Evolutionary conservation across 2,113 vertebrate genomes (phyloP).

Genomic region (Cranoglanis bouderius): DNA sequence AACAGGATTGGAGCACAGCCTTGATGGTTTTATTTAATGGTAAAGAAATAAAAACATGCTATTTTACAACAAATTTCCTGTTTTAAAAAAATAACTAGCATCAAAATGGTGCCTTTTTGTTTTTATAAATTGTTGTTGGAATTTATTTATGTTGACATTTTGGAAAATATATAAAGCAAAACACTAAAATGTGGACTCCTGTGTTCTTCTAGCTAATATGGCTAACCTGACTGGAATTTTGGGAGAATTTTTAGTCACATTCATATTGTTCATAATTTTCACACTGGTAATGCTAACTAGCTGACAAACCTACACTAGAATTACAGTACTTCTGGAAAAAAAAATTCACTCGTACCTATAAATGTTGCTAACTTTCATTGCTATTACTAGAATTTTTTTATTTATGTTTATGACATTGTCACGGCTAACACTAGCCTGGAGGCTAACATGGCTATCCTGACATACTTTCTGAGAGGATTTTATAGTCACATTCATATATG

Average conservation of each 20-base stretch:
- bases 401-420: neutral
- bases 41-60: neutral
- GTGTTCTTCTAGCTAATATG: neutral
- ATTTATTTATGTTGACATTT: slow-evolving; percentile 26
- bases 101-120: neutral
- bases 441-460: neutral
- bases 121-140: neutral
- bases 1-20: neutral
- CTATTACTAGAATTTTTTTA: neutral
- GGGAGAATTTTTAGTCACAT: neutral
- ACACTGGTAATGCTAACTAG: neutral
- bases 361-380: too few species aligned
- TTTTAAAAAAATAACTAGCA: neutral
- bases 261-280: neutral
- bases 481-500: neutral
- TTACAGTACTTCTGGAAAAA: neutral
- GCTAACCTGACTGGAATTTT: neutral
- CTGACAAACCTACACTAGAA: neutral
- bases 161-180: slow-evolving; percentile 26
- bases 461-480: neutral
- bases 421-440: neutral
- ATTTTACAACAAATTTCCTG: neutral
- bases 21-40: neutral
- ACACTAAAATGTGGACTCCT: neutral
- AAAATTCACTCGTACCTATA: neutral